These are phyloP conservation scores for Mechanitis mazaeus DNA, from an alignment of 2,888 invertebrate genomes.

Conservation along the genomic window DNA sequence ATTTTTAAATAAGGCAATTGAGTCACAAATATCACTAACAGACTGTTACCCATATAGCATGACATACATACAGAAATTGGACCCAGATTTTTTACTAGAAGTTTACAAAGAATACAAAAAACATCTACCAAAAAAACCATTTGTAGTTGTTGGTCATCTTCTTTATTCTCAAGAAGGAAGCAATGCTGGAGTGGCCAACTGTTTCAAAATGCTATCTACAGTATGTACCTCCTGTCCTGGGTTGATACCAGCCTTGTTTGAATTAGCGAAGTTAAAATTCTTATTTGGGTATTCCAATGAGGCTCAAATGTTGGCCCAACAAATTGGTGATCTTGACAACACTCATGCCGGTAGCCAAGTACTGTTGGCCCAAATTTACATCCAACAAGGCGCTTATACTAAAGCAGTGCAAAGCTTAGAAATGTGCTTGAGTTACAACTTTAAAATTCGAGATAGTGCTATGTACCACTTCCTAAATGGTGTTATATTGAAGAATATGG, in stretches of 20 bases:
- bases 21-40: conserved; percentile 60
- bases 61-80: conserved; percentile 83
- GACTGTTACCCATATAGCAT: conserved; percentile 81
- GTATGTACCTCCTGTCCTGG: conserved; percentile 90
- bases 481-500: conserved; percentile 85
- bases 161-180: conserved; percentile 65
- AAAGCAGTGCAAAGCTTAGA: conserved; percentile 92
- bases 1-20: conserved; percentile 79
- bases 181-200: conserved; percentile 70
- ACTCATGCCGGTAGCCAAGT: conserved; percentile 90
- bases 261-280: conserved; percentile 88
- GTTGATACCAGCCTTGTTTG: conserved; percentile 79
- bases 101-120: conserved; percentile 85
- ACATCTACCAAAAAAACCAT: conserved; percentile 81
- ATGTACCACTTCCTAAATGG: conserved; percentile 93
- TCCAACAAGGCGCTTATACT: conserved; percentile 81
- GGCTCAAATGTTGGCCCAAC: conserved; percentile 83
- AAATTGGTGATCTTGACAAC: conserved; percentile 85
- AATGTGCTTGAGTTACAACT: conserved; percentile 93
- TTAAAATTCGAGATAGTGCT: conserved; percentile 93
- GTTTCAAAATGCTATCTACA: conserved; percentile 81
- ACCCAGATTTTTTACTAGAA: conserved; percentile 91
- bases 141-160: conserved; percentile 64
- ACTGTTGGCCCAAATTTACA: conserved; percentile 89
- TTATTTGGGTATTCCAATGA: conserved; percentile 84